These are phyloP conservation scores for Saimiri boliviensis DNA, from an alignment of 2,113 vertebrate species.

Conservation along the genomic window DNA sequence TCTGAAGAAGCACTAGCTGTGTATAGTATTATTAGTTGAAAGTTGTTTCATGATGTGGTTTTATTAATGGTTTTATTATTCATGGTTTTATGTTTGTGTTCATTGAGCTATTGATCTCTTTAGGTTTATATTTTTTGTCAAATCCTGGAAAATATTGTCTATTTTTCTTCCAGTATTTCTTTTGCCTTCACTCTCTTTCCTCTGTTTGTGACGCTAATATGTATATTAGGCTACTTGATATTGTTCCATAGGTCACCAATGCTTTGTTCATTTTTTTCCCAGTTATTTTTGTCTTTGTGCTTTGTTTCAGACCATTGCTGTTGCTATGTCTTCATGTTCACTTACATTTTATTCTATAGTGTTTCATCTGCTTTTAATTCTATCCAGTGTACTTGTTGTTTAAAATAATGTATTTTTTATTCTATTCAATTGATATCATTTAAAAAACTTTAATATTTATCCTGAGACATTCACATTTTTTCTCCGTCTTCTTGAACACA, in stretches of 20 bases:
- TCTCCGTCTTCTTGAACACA: not conserved
- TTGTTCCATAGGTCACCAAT: not conserved
- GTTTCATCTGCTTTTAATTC: not conserved
- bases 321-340: not conserved
- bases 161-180: not conserved
- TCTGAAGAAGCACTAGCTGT: no score
- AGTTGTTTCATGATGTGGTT: not conserved
- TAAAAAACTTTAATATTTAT: not conserved
- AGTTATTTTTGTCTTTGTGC: not conserved
- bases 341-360: not conserved
- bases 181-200: not conserved
- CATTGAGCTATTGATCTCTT: not conserved
- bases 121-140: not conserved
- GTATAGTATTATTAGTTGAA: no score
- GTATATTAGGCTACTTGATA: not conserved
- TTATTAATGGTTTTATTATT: not conserved
- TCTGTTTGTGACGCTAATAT: not conserved
- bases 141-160: not conserved
- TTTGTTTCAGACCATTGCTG: not conserved
- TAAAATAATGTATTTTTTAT: not conserved
- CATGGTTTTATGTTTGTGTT: not conserved
- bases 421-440: not conserved
- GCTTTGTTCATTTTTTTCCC: not conserved
- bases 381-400: not conserved
- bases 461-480: not conserved